Conservation (phyloP, 2,113 vertebrate genomes). For the Neopipo cinnamomea region DNA sequence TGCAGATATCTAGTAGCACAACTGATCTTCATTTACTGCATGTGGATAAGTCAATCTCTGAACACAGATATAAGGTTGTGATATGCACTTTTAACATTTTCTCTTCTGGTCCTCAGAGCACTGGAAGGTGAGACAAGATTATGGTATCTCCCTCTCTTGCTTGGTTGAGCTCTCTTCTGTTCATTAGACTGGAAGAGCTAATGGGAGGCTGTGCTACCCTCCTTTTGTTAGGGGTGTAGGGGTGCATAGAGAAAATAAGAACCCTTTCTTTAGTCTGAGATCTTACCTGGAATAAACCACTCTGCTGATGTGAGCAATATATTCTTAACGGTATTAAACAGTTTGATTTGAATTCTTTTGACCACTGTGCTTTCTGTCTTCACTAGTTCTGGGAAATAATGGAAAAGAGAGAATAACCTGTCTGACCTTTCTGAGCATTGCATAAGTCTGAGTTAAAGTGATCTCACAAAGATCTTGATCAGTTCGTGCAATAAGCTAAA, state of each 20-base stretch:
- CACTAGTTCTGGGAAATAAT: background rate
- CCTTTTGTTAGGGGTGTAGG: background rate
- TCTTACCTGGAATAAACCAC: background rate
- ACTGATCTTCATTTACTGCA: background rate
- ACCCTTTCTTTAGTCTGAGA: background rate
- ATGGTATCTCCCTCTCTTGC: background rate
- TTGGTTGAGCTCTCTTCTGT: background rate
- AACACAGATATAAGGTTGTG: background rate
- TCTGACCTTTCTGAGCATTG: background rate
- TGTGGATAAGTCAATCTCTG: background rate
- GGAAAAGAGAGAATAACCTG: background rate
- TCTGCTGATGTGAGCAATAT: background rate
- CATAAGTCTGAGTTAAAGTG: background rate
- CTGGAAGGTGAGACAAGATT: background rate
- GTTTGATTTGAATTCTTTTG: conserved; percentile 24
- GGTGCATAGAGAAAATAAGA: background rate
- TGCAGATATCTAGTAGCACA: background rate
- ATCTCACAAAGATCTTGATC: background rate
- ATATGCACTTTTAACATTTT: background rate
- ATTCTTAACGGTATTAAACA: background rate
- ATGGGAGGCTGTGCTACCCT: background rate
- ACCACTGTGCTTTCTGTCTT: conserved; percentile 13
- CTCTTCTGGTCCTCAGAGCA: background rate
- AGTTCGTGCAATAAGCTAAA: background rate
- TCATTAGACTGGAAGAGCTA: background rate